Base-by-base conservation (phyloP, 2,797 vertebrate genomes). In the Muscicapa striata region DNA sequence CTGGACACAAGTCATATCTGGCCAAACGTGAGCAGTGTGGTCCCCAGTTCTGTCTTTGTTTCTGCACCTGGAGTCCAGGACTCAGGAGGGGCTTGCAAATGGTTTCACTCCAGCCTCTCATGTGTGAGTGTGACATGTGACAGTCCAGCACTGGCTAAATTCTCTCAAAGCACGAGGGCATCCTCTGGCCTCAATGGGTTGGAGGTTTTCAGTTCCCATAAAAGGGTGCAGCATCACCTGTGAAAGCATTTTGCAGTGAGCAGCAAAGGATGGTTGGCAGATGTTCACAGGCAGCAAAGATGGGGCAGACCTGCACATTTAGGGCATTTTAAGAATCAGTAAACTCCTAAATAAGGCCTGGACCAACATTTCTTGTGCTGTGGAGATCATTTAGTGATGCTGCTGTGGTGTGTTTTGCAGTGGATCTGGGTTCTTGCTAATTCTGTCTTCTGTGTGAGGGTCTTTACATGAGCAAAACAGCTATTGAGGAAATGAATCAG, bases 1-100 rank as follows among this genome's bases (percentile, higher is more conserved):
- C 0, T 22, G n/a, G 27, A 58, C 16, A 6, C 10, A 40, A 74
- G 15, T 34, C 0, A 0, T 49, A 10, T 64, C 34, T 43, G 59
- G 34, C n/a, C 30, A 38, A 49, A 75, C 11, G 3, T 30, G 38
- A 10, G 23, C n/a, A 36, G 0, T 18, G 4, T n/a, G 23, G 14
- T 91, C 16, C 38, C 63, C 30, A 10, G 7, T 27, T 62, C 24
- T 5, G 1, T 32, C 40, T 16, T 59, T 43, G 22, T 52, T 27
- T n/a, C 43, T 45, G 11, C 66, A 21, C 9, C 49, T 46, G 29
- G 17, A 51, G 13, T 22, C 23, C 41, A 41, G 41, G 45, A 57
- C 34, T 40, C 9, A 3, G 9, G 12, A 54, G 38, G 46, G 89
- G 17, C 5, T 16, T 82, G 32, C 20, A 30, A 40, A 51, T 46